Base-by-base conservation (phyloP, 2,113 vertebrate species). In the Danionella cerebrum region DNA sequence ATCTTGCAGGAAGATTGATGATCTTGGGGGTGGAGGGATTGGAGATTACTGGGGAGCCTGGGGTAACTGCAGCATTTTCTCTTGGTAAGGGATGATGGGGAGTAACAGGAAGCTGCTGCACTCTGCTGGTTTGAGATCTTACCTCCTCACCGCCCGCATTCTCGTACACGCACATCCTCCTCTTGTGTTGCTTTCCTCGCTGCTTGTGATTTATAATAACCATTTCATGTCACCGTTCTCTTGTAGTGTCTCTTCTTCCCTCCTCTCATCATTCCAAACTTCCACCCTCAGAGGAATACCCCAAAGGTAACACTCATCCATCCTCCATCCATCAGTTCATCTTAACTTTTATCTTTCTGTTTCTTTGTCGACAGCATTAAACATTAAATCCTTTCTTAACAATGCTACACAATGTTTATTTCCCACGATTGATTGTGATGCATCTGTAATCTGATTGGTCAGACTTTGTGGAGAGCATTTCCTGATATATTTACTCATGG, bases 71-170 rank as follows among this genome's bases (percentile, higher is more conserved):
- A 50, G 55, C 67, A 27, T 42, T 64, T 41, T 58, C n/a, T 47
- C 36, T 16, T 13, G 13, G 35, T 58, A 35, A 39, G 29, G 13
- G 12, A 55, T 18, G 25, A 39, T 42, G 44, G 45, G 14, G 33
- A 13, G 31, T 36, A 38, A 52, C 48, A 59, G 65, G 16, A 29
- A 45, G 25, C 42, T 65, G 50, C 62, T 72, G 71, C 77, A 50
- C 77, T 64, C 77, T 76, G 66, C 60, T 75, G 78, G 65, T 9
- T 22, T 24, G n/a, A 64, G 41, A 53, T 14, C 18, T 21, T 18
- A 19, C 22, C 31, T 24, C 27, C 55, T n/a, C n/a, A n/a, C n/a
- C n/a, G n/a, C n/a, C n/a, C 24, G 33, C 33, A n/a, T 39, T 33
- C 5, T 33, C 5, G 29, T 6, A 6, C 12, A 57, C 3, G 10